Conservation (phyloP, 2,888 invertebrate genomes). For the Eudasyphora cyanicolor region DNA sequence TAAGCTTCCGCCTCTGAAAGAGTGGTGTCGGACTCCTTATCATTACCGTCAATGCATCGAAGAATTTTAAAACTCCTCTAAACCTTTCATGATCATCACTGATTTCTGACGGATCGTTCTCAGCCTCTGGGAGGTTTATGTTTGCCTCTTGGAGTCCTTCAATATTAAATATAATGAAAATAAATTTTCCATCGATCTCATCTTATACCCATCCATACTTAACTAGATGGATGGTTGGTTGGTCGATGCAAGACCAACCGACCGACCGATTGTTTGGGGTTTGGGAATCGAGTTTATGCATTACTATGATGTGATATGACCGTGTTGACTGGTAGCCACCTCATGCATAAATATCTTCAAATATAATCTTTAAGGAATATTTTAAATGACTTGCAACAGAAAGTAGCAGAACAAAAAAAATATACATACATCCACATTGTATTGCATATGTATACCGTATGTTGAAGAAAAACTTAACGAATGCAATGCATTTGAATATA, state of each 20-base stretch:
- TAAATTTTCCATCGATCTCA: neutral
- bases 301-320: conserved; percentile 69
- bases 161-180: too few species aligned
- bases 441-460: neutral
- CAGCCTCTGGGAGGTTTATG: too few species aligned
- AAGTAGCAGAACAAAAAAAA: conserved; percentile 36
- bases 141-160: too few species aligned
- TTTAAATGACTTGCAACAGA: conserved; percentile 58
- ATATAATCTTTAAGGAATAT: conserved; percentile 64
- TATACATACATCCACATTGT: conserved; percentile 36
- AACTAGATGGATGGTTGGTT: conserved; percentile 57
- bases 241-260: conserved; percentile 13
- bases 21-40: too few species aligned
- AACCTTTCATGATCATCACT: too few species aligned
- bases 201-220: neutral
- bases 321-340: conserved; percentile 67
- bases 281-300: conserved; percentile 57
- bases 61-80: too few species aligned
- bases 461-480: conserved; percentile 7
- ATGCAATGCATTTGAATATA: neutral
- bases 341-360: conserved; percentile 65
- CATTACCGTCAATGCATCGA: too few species aligned
- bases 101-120: too few species aligned
- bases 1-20: too few species aligned
- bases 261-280: conserved; percentile 16